phyloP scores from a whole-genome alignment of 1,140 invertebrate genomes.

The Polyergus mexicanus region DNA sequence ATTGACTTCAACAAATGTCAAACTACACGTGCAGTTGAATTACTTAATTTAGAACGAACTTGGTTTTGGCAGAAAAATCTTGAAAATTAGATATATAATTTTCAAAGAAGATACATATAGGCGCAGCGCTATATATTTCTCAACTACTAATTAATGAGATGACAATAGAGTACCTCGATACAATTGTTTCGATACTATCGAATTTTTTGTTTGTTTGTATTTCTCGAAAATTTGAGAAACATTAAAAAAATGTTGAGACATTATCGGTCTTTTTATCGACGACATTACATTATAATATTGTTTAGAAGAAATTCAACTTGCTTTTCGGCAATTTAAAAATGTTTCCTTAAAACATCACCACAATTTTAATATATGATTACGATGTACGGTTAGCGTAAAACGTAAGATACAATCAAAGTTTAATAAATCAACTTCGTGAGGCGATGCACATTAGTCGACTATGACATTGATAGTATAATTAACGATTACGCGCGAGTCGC shows the following conservation, averaged over 20 bases:
- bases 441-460: background rate
- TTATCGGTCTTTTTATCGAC: background rate
- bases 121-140: background rate
- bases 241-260: background rate
- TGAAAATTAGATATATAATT: background rate
- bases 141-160: background rate
- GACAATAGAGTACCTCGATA: background rate
- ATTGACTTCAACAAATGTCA: slow-evolving; percentile 11
- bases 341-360: background rate
- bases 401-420: background rate
- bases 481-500: slow-evolving; percentile 33
- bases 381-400: background rate
- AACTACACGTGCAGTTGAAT: background rate
- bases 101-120: background rate
- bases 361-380: slow-evolving; percentile 1
- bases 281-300: background rate
- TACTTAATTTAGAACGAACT: slow-evolving; percentile 15
- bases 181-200: background rate
- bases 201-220: slow-evolving; percentile 5
- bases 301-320: background rate
- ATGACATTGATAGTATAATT: background rate
- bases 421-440: slow-evolving; percentile 1
- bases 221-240: background rate
- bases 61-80: slow-evolving; percentile 2
- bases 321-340: background rate